Conservation (phyloP, 2,113 vertebrate genomes). For the Oceanodroma tethys region DNA sequence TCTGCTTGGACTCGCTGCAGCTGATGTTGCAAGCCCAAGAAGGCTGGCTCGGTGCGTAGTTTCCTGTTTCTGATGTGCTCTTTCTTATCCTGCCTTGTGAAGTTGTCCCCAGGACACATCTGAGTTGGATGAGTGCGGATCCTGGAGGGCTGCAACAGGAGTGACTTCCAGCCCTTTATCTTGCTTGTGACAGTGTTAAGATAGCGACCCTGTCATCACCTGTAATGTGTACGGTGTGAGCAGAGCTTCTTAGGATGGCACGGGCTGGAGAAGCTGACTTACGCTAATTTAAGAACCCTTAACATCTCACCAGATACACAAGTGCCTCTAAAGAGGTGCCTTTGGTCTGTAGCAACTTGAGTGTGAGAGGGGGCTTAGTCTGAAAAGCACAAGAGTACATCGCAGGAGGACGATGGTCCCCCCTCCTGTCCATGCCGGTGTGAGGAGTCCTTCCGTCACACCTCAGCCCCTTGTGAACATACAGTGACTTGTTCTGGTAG, state of each 20-base stretch:
- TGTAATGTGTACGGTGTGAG: neutral
- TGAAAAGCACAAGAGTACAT: neutral
- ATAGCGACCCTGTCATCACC: neutral
- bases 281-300: neutral
- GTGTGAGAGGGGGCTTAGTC: neutral
- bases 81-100: neutral
- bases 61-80: neutral
- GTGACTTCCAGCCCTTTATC: neutral
- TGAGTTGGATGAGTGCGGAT: neutral
- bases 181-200: neutral
- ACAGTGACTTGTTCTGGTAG: neutral
- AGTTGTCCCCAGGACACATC: rapidly evolving
- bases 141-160: neutral
- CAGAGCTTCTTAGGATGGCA: neutral
- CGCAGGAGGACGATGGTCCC: rapidly evolving
- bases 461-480: neutral
- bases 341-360: neutral
- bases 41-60: neutral
- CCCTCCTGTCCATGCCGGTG: neutral
- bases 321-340: neutral
- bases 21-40: neutral
- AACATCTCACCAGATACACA: neutral
- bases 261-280: neutral
- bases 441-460: neutral
- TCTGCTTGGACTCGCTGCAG: neutral